Conservation (phyloP, 2,113 vertebrate genomes). For the Grus americana region DNA sequence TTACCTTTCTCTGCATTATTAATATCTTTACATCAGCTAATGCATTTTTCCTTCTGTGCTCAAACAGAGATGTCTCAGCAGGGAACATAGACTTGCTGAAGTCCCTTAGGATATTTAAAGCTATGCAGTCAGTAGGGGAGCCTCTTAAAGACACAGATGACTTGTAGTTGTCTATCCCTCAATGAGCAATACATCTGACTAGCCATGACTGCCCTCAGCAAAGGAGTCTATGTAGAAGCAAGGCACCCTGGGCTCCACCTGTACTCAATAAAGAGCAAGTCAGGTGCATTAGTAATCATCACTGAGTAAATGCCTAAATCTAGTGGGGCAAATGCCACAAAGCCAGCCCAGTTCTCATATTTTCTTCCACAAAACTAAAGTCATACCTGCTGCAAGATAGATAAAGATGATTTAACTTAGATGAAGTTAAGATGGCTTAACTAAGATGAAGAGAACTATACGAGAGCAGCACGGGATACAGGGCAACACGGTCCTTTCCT, state of each 20-base stretch:
- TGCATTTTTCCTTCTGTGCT: neutral
- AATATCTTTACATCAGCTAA: slow-evolving; percentile 1
- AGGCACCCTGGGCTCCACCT: neutral
- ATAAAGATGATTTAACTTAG: neutral
- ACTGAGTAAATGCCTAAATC: neutral
- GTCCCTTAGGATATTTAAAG: neutral
- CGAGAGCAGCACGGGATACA: neutral
- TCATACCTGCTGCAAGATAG: neutral
- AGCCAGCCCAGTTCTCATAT: neutral
- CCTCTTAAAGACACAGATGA: neutral
- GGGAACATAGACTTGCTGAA: neutral
- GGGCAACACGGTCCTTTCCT: neutral
- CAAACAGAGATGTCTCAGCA: neutral
- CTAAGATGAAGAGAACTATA: neutral
- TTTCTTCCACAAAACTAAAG: neutral
- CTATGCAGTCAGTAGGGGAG: neutral
- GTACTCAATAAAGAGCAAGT: neutral
- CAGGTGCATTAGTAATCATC: neutral
- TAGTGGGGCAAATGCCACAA: neutral
- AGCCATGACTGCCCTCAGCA: neutral
- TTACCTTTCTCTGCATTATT: slow-evolving; percentile 33
- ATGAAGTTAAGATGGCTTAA: neutral
- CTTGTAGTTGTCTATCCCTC: neutral
- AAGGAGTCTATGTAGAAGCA: neutral
- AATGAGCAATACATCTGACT: neutral